Base-by-base conservation (phyloP, 2,113 vertebrate genomes). In the Hippopotamus amphibius region DNA sequence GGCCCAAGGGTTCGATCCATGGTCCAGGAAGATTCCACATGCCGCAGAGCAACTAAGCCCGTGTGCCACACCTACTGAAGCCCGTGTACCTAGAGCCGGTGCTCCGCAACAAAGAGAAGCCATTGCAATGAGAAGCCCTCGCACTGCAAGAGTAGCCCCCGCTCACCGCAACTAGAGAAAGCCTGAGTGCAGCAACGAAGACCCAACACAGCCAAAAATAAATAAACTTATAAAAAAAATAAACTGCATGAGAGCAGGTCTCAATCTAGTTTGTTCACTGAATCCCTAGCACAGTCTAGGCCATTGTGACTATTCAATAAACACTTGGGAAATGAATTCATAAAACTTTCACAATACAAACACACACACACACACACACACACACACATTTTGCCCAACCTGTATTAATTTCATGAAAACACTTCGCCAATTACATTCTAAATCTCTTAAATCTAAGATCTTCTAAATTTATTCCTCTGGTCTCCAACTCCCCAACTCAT, bases 401-500 rank as follows among this genome's bases (percentile, higher is more conserved):
- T 46, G 15, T 71, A 81, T 33, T 41, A 66, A 82, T 61, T 86
- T 93, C 66, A 76, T 85, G 43, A 48, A 33, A 94, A 82, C 41
- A 53, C 55, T 92, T 77, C 50, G 76, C 41, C 63, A 90, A 93
- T 53, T 96, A 50, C 37, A 69, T 72, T 88, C 55, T 69, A 92
- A 95, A 30, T 61, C 68, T 93, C 15, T 94, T 59, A 86, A 95
- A 74, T 55, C 46, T 24, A 82, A 37, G 43, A 91, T 50, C 80
- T 68, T 74, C 87, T 88, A 71, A 90, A 92, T 88, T 81, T 72
- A 79, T 93, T 84, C 81, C 93, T 63, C 65, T 85, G 30, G 59
- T 63, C 76, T 96, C 53, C 69, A 71, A 81, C 85, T 90, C 46
- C 86, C 59, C 92, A 96, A 96, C 90, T 71, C 86, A 94, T 68